A percentile compares a stretch with the other conserved stretches of the same genome.
phyloP scores from a whole-genome alignment of 2,113 vertebrate genomes.

The Eleginops maclovinus region DNA sequence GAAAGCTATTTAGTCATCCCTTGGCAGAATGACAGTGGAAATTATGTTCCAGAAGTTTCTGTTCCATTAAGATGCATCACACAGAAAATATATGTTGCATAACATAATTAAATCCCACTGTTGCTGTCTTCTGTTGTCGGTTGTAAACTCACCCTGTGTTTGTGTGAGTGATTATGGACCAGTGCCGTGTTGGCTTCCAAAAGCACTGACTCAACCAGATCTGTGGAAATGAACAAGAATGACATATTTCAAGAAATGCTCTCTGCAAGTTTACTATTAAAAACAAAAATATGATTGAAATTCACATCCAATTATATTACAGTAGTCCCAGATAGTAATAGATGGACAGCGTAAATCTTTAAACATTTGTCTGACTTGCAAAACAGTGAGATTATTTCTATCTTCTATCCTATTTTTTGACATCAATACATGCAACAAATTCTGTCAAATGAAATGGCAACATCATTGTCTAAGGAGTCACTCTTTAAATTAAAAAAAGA shows the following conservation, averaged over 20 bases:
- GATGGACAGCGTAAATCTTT: not conserved
- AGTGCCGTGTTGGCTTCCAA: conserved; percentile 20
- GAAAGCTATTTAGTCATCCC: conserved; percentile 54
- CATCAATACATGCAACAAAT: not conserved
- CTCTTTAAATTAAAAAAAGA: not conserved
- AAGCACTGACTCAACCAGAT: conserved; percentile 42
- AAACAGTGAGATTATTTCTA: not conserved
- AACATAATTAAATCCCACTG: conserved; percentile 54
- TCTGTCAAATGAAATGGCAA: not conserved
- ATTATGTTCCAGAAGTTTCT: conserved; percentile 40
- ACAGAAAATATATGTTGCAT: conserved; percentile 41
- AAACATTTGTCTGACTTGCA: not conserved
- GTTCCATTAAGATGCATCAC: conserved; percentile 50
- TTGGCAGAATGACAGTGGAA: conserved; percentile 42
- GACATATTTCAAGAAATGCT: not conserved
- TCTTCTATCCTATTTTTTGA: not conserved
- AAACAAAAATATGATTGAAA: not conserved
- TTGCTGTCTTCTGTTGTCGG: conserved; percentile 39
- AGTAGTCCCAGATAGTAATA: not conserved
- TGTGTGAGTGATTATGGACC: conserved; percentile 43
- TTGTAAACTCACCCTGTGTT: conserved; percentile 44
- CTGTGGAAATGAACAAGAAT: conserved; percentile 38
- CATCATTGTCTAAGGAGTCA: not conserved
- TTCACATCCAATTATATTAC: not conserved
- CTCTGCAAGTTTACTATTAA: not conserved